A percentile compares a stretch with the other conserved stretches of the same genome.
phyloP scores from a whole-genome alignment of 1,140 invertebrate species.

The Saxidomus purpurata region DNA sequence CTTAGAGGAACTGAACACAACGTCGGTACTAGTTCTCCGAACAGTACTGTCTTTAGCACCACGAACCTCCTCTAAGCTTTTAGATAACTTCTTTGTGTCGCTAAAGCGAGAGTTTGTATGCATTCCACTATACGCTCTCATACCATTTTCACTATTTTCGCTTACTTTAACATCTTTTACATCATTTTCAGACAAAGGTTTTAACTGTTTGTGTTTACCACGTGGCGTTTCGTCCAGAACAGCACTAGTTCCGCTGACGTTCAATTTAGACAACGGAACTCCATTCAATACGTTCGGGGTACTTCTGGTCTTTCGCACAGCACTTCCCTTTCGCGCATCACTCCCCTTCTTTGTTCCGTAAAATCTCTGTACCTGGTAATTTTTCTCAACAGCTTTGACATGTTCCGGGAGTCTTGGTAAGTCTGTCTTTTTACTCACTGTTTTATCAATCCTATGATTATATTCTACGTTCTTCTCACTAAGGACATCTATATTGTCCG shows the following conservation, averaged over 20 bases:
- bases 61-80: conserved; percentile 32
- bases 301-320: conserved; percentile 35
- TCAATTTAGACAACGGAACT: neutral
- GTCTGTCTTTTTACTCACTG: neutral
- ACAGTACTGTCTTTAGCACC: neutral
- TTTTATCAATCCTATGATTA: neutral
- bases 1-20: neutral
- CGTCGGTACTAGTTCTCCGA: neutral
- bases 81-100: conserved; percentile 2
- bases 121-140: too few relatives aligned
- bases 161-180: neutral
- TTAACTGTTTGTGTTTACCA: neutral
- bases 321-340: neutral
- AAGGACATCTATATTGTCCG: conserved; percentile 48
- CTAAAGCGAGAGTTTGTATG: neutral
- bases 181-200: neutral
- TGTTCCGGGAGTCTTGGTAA: conserved; percentile 5
- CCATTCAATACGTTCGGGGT: conserved; percentile 29
- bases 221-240: neutral
- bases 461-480: conserved; percentile 11
- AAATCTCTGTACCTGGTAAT: neutral
- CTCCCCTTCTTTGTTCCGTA: neutral
- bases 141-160: neutral
- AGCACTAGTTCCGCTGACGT: neutral
- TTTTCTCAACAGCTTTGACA: neutral